Conservation (phyloP, 2,888 invertebrate genomes). For the Andricus quercusramuli region DNA sequence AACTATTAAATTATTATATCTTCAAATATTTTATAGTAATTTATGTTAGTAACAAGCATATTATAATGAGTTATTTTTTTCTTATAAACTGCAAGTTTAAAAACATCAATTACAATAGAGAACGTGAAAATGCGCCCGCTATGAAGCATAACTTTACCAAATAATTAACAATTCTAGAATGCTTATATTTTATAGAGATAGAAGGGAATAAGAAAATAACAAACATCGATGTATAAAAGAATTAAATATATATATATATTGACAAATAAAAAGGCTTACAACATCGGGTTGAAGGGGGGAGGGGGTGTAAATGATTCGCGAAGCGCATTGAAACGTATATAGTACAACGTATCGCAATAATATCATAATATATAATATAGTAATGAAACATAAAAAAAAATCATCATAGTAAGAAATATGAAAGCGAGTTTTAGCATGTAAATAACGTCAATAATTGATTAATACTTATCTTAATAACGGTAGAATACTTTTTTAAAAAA, state of each 20-base stretch:
- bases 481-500: conserved; percentile 20
- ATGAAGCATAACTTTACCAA: too few species aligned
- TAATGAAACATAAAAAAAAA: conserved; percentile 17
- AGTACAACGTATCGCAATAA: conserved; percentile 63
- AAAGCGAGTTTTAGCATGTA: conserved; percentile 34
- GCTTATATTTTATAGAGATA: neutral
- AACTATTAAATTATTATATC: too few species aligned
- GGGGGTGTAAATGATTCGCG: conserved; percentile 47
- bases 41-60: too few species aligned
- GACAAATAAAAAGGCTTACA: conserved; percentile 56
- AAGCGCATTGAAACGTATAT: conserved; percentile 61
- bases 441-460: conserved; percentile 38
- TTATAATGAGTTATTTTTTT: too few species aligned
- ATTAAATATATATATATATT: conserved; percentile 60
- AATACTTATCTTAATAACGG: conserved; percentile 34
- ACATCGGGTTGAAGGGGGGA: conserved; percentile 42
- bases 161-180: too few species aligned
- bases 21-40: too few species aligned
- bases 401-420: conserved; percentile 21
- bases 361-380: conserved; percentile 29
- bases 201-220: conserved; percentile 1
- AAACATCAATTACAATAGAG: too few species aligned
- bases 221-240: conserved; percentile 48
- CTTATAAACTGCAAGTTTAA: too few species aligned
- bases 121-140: too few species aligned